Evolutionary conservation across 2,888 invertebrate genomes (phyloP).

Genomic region (Sminthurinus aureus): DNA sequence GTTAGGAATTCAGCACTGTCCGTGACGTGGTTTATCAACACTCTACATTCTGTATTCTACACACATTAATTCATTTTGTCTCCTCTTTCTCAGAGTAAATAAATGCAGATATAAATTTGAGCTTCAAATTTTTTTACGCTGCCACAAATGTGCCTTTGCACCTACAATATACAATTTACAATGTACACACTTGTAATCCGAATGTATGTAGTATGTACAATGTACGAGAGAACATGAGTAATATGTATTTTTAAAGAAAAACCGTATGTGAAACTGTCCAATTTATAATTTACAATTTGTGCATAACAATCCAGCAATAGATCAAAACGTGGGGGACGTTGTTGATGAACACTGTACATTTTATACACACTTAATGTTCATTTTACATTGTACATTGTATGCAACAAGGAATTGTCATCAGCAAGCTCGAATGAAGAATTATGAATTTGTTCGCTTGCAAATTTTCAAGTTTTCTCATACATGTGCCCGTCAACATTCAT

Average conservation of each 20-base stretch:
- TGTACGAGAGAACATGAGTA: no score
- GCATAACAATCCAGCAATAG: background rate
- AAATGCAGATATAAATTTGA: conserved; percentile 1
- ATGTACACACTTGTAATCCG: no score
- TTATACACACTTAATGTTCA: background rate
- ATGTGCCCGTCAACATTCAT: background rate
- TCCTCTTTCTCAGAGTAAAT: background rate
- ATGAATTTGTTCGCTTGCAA: background rate
- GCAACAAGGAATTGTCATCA: background rate
- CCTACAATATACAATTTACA: background rate
- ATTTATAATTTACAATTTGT: background rate
- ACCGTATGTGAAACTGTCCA: background rate
- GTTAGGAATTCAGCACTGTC: conserved; percentile 4
- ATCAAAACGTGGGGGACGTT: background rate
- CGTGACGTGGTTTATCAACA: background rate
- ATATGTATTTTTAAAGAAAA: no score
- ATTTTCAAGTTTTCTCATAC: background rate
- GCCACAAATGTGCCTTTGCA: background rate
- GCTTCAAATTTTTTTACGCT: background rate
- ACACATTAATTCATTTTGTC: conserved; percentile 1
- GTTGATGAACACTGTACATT: background rate
- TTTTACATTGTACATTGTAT: no score
- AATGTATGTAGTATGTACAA: no score
- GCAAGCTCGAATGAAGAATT: background rate
- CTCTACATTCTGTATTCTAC: background rate